Base-by-base conservation (phyloP, 2,113 vertebrate genomes). In the Spilogale gracilis region DNA sequence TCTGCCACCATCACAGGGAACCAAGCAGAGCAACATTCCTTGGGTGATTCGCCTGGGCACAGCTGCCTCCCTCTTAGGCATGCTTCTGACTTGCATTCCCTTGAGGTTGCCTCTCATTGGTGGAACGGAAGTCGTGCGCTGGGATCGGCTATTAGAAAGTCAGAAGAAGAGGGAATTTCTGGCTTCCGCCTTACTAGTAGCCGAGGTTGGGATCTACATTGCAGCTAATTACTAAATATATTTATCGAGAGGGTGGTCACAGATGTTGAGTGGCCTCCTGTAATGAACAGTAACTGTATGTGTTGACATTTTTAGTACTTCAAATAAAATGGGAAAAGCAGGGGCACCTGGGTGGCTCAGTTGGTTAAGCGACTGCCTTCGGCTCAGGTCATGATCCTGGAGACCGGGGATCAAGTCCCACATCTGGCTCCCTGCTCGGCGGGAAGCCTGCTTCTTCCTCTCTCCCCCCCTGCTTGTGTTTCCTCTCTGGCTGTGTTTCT, bases 241-340 rank as follows among this genome's bases (percentile, higher is more conserved):
- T 96, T 82, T 93, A 48, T 65, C 61, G 80, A 63, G 38, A 81
- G 25, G 38, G 1, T 20, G 21, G 54, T 92, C 67, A 58, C 88
- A 91, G 65, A 54, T 86, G 60, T 78, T 71, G 71, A 45, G 13
- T 81, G 65, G 9, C 69, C 83, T 94, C 84, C 76, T 48, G 5
- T 92, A 65, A 92, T 93, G 76, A 84, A 78, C 9, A 32, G 58
- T 83, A 89, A 97, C 58, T 85, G 5, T 86, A 82, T 6, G n/a
- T 63, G 86, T 30, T 73, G 63, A 79, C 69, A 61, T 86, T 93
- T 94, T 97, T 79, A 95, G 50, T 92, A 84, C 81, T 94, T 98
- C 82, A 97, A 71, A 94, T 94, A 94, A 92, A 95, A 91, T 94
- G 90, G 73, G 83, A 81, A 85, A 89, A 63, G 56, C 67, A 30